Conservation (phyloP, 1,140 invertebrate species). For the Liolophura sinensis region DNA sequence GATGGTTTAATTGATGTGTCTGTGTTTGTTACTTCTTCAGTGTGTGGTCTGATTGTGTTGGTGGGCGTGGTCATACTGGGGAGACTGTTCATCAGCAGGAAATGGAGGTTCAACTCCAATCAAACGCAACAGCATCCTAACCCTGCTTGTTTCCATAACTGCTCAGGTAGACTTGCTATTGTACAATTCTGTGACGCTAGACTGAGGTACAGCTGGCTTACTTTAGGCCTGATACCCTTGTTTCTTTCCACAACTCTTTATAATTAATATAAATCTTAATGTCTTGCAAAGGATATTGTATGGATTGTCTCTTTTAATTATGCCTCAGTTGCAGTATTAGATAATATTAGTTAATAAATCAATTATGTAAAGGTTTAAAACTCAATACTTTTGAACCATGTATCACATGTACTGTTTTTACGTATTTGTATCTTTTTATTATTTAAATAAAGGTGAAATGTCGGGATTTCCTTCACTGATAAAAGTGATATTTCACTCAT, state of each 20-base stretch:
- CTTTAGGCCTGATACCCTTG: not conserved
- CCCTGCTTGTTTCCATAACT: slow-evolving; percentile 43
- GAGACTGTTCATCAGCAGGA: slow-evolving; percentile 36
- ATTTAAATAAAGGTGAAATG: too few relatives aligned
- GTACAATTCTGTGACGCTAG: not conserved
- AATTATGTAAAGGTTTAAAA: too few relatives aligned
- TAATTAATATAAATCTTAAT: not conserved
- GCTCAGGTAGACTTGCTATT: slow-evolving; percentile 34
- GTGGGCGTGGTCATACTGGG: slow-evolving; percentile 39
- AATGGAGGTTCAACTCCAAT: slow-evolving; percentile 26
- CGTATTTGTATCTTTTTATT: too few relatives aligned
- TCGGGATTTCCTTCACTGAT: too few relatives aligned
- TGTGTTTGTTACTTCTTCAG: slow-evolving; percentile 21
- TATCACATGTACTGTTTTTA: too few relatives aligned
- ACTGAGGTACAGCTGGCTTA: not conserved
- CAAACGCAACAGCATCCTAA: slow-evolving; percentile 20
- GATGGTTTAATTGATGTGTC: not conserved
- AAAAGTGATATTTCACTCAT: too few relatives aligned
- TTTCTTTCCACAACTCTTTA: not conserved
- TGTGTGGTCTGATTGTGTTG: slow-evolving; percentile 41
- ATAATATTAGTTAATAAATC: not conserved
- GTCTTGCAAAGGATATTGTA: not conserved
- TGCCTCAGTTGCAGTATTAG: not conserved
- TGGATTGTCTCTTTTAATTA: not conserved
- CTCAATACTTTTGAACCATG: too few relatives aligned